Evolutionary conservation across 2,888 invertebrate species (phyloP).

Genomic region (Sphaeridia pumilis): DNA sequence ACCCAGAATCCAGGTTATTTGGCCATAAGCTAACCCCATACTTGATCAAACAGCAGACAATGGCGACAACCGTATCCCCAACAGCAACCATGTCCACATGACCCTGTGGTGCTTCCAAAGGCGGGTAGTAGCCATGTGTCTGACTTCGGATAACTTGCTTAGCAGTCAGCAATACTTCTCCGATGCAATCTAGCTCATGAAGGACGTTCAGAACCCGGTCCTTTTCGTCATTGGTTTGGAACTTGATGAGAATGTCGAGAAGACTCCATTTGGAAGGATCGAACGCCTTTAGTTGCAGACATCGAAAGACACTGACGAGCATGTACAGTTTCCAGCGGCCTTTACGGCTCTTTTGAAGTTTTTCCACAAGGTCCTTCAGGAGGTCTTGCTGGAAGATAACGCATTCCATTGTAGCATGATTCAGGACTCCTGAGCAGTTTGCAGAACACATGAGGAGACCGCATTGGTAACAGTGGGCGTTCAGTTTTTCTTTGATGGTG

Average conservation of each 20-base stretch:
- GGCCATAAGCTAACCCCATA: constrained; percentile 4
- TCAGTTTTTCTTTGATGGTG: not conserved
- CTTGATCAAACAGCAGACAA: constrained; percentile 2
- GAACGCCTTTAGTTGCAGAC: not conserved
- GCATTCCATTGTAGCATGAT: not conserved
- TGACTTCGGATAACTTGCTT: constrained; percentile 3
- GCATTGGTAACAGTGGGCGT: not conserved
- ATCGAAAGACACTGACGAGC: constrained; percentile 3
- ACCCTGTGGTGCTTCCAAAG: constrained; percentile 1
- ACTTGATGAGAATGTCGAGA: constrained; percentile 3
- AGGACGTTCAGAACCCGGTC: not conserved
- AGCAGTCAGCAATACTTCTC: constrained; percentile 6
- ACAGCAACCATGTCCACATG: constrained; percentile 9
- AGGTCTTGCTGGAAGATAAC: not conserved
- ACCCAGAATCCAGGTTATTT: constrained; percentile 6
- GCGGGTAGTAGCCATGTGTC: not conserved
- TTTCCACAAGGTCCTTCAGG: not conserved
- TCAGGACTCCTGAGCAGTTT: not conserved
- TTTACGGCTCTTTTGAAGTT: not conserved
- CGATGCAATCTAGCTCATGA: not conserved
- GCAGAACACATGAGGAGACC: constrained; percentile 2
- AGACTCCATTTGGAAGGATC: constrained; percentile 2
- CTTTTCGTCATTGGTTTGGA: not conserved
- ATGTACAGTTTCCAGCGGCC: constrained; percentile 1
- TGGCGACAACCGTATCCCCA: not conserved